Base-by-base conservation (phyloP, 2,113 vertebrate species). In the Cygnus atratus region DNA sequence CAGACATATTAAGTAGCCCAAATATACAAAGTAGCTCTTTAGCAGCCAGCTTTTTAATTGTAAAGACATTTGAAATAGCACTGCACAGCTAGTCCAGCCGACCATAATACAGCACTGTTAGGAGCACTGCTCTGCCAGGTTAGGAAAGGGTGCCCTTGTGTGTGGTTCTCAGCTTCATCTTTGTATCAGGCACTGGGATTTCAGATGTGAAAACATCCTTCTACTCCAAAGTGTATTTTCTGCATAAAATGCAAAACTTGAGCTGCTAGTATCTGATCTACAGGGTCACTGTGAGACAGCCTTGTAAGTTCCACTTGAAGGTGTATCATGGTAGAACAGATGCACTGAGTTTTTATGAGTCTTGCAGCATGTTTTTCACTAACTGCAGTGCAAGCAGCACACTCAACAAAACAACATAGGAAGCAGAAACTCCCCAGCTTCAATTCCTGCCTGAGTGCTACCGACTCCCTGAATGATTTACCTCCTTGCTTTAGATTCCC, bases 401-500 rank as follows among this genome's bases (percentile, higher is more conserved):
- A 12, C 33, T 37, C 66, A 14, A 18, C 3, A 1, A 37, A 66
- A 89, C 9, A 55, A 78, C 10, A 0, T 88, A 35, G 57, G 65
- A 80, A 28, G 12, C 50, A 67, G 9, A 28, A 75, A 75, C 80
- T 65, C 21, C 6, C 19, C 54, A 57, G 50, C 17, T 67, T 84
- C 75, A 52, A 44, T 5, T 70, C 67, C 58, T 88, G 72, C 37
- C 37, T 2, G 0, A 95, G 76, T 10, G 59, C 26, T 22, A 14
- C 72, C 2, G 41, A 46, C 48, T 89, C 78, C 46, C n/a, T 84
- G 73, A 52, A 46, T 10, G 21, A 86, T 62, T 57, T 81, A 70
- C 83, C 82, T 90, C 68, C 75, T 55, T 25, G 18, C 46, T 87
- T 97, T 65, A 33, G 72, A 93, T 83, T 94, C 87, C 62, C 88